Conservation (phyloP, 37 sponge, comb jelly and placozoan genomes). For the Crambe crambe region DNA sequence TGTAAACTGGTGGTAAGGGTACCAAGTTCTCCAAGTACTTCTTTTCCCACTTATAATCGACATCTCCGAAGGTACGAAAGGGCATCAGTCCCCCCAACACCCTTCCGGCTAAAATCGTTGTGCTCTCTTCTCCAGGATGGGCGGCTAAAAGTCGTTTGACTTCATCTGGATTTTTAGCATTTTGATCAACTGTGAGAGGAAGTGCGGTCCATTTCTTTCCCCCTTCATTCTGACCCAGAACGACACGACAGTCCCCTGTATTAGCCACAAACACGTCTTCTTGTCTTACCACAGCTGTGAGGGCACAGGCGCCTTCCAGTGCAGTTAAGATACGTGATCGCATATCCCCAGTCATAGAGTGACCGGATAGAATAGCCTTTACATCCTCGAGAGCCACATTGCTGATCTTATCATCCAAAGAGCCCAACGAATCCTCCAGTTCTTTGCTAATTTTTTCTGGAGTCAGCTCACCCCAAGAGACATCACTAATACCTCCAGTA, state of each 20-base stretch:
- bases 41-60: constrained; percentile 78
- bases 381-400: constrained; percentile 46
- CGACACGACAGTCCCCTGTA: constrained; percentile 87
- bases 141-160: constrained; percentile 55
- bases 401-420: constrained; percentile 55
- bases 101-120: constrained; percentile 46
- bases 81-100: constrained; percentile 85
- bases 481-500: neutral
- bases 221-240: constrained; percentile 42
- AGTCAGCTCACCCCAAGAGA: neutral
- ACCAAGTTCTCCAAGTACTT: constrained; percentile 39
- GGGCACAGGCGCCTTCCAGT: constrained; percentile 72
- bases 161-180: constrained; percentile 64
- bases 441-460: constrained; percentile 7
- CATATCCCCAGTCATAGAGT: constrained; percentile 38
- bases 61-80: constrained; percentile 87
- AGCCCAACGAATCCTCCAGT: constrained; percentile 27
- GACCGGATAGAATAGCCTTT: constrained; percentile 32
- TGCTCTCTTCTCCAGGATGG: constrained; percentile 82
- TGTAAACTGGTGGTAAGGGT: constrained; percentile 41
- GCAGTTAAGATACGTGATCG: constrained; percentile 42
- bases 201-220: constrained; percentile 48
- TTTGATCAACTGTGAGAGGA: constrained; percentile 77
- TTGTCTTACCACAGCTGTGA: constrained; percentile 26
- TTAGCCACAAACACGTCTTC: constrained; percentile 69